phyloP scores from a whole-genome alignment of 2,888 invertebrate genomes.

The Heteropelma amictum region DNA sequence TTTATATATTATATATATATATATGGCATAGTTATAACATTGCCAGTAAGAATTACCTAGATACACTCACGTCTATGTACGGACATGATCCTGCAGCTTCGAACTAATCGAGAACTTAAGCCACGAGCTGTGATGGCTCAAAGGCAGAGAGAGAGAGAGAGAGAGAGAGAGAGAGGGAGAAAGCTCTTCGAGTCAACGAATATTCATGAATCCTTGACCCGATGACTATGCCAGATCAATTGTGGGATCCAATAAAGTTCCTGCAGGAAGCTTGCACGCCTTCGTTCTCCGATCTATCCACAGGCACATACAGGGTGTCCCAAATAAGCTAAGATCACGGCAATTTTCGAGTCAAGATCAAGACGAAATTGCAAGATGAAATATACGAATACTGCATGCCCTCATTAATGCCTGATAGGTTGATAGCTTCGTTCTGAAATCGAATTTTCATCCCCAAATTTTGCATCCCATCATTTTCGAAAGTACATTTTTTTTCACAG shows the following conservation, averaged over 20 bases:
- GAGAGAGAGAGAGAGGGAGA: constrained; percentile 17
- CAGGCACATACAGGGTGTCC: constrained; percentile 15
- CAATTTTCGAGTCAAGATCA: no score
- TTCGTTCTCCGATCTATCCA: constrained; percentile 24
- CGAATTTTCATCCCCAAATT: no score
- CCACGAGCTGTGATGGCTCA: constrained; percentile 20
- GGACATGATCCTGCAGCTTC: constrained; percentile 4
- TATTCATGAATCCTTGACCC: constrained; percentile 56
- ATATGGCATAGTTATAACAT: background rate
- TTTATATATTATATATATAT: constrained; percentile 11
- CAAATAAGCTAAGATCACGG: no score
- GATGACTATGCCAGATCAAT: constrained; percentile 49
- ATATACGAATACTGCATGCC: no score
- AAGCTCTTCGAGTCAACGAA: constrained; percentile 53
- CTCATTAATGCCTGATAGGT: no score
- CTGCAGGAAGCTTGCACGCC: constrained; percentile 30
- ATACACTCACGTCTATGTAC: background rate
- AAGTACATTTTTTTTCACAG: no score
- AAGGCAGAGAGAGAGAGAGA: constrained; percentile 4
- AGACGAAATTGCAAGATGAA: no score
- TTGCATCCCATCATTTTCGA: no score
- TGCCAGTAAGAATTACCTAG: background rate
- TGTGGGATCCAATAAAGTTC: constrained; percentile 54
- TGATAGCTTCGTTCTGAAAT: no score
- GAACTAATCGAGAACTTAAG: constrained; percentile 49